A percentile compares a stretch with the other conserved stretches of the same genome.
Conservation (phyloP, 2,888 invertebrate species). For the Coelopa pilipes region DNA sequence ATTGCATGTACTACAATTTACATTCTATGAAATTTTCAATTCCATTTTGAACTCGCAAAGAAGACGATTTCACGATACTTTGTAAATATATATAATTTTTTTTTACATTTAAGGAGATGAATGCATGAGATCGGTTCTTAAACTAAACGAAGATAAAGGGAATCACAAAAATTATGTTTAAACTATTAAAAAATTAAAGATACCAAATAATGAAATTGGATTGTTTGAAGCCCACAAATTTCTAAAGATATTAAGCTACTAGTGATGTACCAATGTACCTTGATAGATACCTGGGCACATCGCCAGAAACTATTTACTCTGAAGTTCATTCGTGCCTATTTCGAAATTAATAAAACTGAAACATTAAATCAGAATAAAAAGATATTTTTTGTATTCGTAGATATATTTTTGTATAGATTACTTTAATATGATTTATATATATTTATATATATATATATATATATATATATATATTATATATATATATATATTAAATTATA, state of each 20-base stretch:
- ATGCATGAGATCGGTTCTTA: not conserved
- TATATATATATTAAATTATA: constrained; percentile 20
- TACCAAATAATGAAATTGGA: not conserved
- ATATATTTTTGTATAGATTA: constrained; percentile 11
- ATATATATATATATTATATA: constrained; percentile 10
- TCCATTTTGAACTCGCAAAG: constrained; percentile 25
- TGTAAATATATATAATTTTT: not conserved
- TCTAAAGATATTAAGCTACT: no score
- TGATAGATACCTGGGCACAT: no score
- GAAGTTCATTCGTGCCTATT: not conserved
- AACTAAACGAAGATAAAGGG: not conserved
- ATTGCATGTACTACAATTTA: constrained; percentile 9
- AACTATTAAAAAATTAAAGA: not conserved
- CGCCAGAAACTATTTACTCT: no score
- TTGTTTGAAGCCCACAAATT: not conserved
- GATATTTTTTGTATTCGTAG: not conserved
- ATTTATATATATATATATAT: constrained; percentile 7
- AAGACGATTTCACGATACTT: constrained; percentile 17
- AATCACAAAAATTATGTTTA: not conserved
- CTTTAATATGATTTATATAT: not conserved
- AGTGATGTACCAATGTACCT: no score
- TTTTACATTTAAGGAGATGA: not conserved
- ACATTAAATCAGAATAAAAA: not conserved
- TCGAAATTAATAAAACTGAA: not conserved
- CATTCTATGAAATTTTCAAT: constrained; percentile 23